These are phyloP conservation scores for Ictalurus punctatus DNA, from an alignment of 2,113 vertebrate genomes.

Conservation along the genomic window DNA sequence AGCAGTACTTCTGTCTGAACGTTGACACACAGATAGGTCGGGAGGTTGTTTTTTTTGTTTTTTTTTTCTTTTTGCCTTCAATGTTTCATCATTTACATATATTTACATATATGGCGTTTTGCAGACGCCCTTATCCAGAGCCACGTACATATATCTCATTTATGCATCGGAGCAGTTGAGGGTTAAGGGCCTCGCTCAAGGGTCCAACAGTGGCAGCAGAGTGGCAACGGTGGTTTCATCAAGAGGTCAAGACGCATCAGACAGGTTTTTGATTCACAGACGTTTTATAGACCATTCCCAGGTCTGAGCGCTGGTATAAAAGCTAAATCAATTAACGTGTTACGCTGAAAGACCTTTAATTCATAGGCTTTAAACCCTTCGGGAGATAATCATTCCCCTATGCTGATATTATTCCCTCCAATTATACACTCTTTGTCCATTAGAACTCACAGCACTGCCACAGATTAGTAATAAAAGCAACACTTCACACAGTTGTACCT, in stretches of 20 bases:
- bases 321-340: not conserved
- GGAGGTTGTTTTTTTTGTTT: not conserved
- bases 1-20: not conserved
- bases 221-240: not conserved
- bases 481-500: not conserved
- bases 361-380: not conserved
- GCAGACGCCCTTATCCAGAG: no score
- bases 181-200: no score
- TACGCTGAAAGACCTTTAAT: not conserved
- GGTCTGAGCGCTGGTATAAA: not conserved
- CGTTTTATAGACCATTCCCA: not conserved
- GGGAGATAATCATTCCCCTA: not conserved
- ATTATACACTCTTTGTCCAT: not conserved
- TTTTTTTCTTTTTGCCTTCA: not conserved
- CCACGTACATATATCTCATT: no score
- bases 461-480: not conserved
- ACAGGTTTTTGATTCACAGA: not conserved
- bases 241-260: not conserved
- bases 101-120: no score
- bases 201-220: no score
- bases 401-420: not conserved
- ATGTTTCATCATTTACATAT: no score
- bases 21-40: not conserved
- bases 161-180: no score
- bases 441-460: not conserved